phyloP scores from a whole-genome alignment of 2,797 vertebrate species.

The Scolopax rusticola region DNA sequence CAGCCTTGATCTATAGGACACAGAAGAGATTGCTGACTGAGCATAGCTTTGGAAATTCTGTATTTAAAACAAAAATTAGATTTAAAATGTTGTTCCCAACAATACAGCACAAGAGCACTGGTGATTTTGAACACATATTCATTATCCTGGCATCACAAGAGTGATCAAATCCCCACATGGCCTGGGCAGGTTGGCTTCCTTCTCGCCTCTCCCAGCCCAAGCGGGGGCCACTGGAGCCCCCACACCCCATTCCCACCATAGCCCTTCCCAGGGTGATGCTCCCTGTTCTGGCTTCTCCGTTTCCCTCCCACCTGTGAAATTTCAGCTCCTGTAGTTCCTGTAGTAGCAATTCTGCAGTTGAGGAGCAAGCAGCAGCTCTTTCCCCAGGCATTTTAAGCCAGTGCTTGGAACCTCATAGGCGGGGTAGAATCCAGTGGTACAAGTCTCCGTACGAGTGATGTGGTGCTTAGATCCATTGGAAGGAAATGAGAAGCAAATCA shows the following conservation, averaged over 20 bases:
- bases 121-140: background rate
- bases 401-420: background rate
- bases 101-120: background rate
- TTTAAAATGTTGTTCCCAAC: slow-evolving; percentile 39
- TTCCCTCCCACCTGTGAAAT: background rate
- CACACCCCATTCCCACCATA: accelerated
- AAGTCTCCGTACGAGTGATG: background rate
- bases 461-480: background rate
- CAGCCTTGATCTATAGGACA: slow-evolving; percentile 74
- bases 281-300: background rate
- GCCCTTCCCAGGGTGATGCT: accelerated
- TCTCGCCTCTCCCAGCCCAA: background rate
- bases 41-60: slow-evolving; percentile 62
- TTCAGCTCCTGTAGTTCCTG: background rate
- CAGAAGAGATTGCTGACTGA: slow-evolving; percentile 73
- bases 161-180: background rate
- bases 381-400: background rate
- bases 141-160: background rate
- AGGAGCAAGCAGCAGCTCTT: background rate
- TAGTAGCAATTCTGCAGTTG: background rate
- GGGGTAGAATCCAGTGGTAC: background rate
- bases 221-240: background rate
- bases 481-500: slow-evolving; percentile 8
- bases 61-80: slow-evolving; percentile 66
- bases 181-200: background rate